Percentiles rank a stretch among this genome's conserved stretches.
These are phyloP conservation scores for Xiphophorus couchianus DNA, from an alignment of 2,113 vertebrate species.

Conservation along the genomic window DNA sequence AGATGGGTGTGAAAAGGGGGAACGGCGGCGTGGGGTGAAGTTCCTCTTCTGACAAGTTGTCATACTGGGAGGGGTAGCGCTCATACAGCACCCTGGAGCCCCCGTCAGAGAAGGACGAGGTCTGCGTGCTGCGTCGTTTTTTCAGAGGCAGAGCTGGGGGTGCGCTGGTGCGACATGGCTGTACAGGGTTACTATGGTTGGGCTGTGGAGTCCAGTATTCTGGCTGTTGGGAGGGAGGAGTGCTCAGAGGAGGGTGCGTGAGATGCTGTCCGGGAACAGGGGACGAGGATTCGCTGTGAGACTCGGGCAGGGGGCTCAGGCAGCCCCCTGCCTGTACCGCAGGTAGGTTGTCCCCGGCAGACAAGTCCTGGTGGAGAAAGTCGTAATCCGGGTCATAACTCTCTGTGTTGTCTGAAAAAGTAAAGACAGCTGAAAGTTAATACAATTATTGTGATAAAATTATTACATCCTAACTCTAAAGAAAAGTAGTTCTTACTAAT, in stretches of 20 bases:
- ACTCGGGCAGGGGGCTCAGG: conserved; percentile 93
- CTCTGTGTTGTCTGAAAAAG: conserved; percentile 86
- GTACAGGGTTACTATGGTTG: conserved; percentile 61
- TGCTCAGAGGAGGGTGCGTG: conserved; percentile 81
- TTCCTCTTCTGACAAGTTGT: conserved; percentile 94
- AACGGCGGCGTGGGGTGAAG: conserved; percentile 80
- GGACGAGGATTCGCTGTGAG: conserved; percentile 88
- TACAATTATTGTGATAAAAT: background rate
- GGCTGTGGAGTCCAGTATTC: conserved; percentile 72
- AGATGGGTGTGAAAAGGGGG: conserved; percentile 84
- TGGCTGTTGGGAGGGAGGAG: conserved; percentile 66
- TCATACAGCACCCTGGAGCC: conserved; percentile 85
- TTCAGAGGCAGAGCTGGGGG: conserved; percentile 95
- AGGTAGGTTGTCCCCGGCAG: conserved; percentile 86
- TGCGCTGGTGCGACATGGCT: conserved; percentile 68
- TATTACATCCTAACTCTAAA: too few relatives aligned
- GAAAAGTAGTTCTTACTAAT: background rate
- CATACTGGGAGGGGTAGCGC: conserved; percentile 91
- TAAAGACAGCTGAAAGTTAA: background rate
- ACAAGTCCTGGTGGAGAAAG: conserved; percentile 97
- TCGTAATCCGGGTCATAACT: conserved; percentile 96
- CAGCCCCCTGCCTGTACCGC: conserved; percentile 77
- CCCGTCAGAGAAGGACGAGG: conserved; percentile 70
- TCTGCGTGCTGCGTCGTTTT: conserved; percentile 89
- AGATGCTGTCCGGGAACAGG: conserved; percentile 82